phyloP scores from a whole-genome alignment of 2,113 vertebrate genomes.

The Montifringilla adamsi region DNA sequence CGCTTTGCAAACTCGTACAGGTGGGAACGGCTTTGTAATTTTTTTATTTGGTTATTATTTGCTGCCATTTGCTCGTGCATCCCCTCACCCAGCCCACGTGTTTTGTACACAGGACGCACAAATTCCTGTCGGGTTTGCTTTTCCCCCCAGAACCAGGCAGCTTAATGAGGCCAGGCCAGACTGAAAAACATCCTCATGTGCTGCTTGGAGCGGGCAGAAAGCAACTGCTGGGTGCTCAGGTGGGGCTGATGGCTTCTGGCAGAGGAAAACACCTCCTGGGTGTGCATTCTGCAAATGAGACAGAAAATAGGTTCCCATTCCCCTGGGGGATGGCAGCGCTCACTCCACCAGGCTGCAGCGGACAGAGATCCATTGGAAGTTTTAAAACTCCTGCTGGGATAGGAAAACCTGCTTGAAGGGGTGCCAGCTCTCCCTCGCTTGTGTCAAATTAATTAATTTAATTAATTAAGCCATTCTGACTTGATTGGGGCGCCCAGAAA shows the following conservation, averaged over 20 bases:
- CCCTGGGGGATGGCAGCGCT: neutral
- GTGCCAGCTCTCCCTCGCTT: neutral
- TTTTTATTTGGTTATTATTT: neutral
- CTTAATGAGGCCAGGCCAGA: slow-evolving; percentile 32
- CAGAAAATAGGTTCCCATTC: slow-evolving; percentile 16
- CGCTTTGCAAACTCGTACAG: neutral
- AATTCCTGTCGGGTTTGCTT: neutral
- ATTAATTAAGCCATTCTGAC: neutral
- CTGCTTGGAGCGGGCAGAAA: neutral
- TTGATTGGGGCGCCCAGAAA: neutral
- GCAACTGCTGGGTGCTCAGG: neutral
- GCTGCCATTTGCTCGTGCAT: neutral
- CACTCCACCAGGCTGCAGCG: neutral
- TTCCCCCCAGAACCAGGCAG: neutral
- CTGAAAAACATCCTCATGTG: neutral
- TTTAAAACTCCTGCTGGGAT: neutral
- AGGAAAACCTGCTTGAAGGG: neutral
- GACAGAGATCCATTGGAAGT: slow-evolving; percentile 35
- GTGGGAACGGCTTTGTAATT: neutral
- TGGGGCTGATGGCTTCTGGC: slow-evolving; percentile 24
- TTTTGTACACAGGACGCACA: neutral
- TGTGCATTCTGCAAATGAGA: slow-evolving; percentile 38
- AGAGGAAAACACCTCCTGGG: slow-evolving; percentile 30
- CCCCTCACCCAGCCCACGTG: neutral
- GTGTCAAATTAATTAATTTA: neutral